phyloP scores from a whole-genome alignment of 2,113 vertebrate species.

The Oncorhynchus keta region DNA sequence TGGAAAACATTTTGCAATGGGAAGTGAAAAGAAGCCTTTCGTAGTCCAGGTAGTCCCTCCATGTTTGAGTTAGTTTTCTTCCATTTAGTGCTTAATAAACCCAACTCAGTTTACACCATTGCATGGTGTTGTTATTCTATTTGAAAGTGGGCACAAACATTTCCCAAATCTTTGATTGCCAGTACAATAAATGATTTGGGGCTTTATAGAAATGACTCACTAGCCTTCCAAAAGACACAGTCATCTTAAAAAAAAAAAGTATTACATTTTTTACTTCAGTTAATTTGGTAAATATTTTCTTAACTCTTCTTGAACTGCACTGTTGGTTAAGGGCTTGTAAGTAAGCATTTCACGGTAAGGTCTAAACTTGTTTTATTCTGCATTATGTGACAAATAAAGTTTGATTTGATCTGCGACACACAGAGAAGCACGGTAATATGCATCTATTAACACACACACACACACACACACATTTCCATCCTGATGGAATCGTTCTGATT shows the following conservation, averaged over 20 bases:
- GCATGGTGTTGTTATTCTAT: conserved; percentile 17
- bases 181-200: conserved; percentile 36
- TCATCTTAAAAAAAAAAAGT: background rate
- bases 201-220: conserved; percentile 30
- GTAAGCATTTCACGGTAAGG: too few species aligned
- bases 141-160: conserved; percentile 27
- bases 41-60: background rate
- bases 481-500: conserved; percentile 59
- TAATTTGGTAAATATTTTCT: too few species aligned
- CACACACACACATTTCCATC: conserved; percentile 20
- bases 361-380: too few species aligned
- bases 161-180: conserved; percentile 13
- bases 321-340: too few species aligned
- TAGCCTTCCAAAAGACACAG: conserved; percentile 31
- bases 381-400: too few species aligned
- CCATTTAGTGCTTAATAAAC: background rate
- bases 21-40: too few species aligned
- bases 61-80: conserved; percentile 3
- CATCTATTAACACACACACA: background rate
- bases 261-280: too few species aligned
- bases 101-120: conserved; percentile 18
- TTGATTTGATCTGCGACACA: conserved; percentile 14
- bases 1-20: too few species aligned
- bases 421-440: conserved; percentile 8
- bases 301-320: too few species aligned